A percentile compares a stretch with the other conserved stretches of the same genome.
These are phyloP conservation scores for Chiroxiphia lanceolata DNA, from an alignment of 2,797 vertebrate species.

Conservation along the genomic window DNA sequence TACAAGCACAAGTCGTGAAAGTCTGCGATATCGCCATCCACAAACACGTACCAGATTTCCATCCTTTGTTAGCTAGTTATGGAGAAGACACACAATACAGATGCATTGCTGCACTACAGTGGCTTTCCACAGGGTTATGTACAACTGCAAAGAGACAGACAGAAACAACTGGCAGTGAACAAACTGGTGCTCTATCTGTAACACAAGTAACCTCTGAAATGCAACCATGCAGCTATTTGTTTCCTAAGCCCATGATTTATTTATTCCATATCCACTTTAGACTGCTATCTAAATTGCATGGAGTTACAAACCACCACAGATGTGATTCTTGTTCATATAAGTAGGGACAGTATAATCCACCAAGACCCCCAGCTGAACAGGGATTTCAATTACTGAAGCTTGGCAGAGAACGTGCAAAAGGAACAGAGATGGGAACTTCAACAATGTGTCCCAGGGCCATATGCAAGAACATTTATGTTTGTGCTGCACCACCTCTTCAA, in stretches of 20 bases:
- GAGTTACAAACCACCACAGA: background rate
- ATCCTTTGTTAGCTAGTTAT: background rate
- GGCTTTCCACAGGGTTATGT: background rate
- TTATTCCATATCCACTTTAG: background rate
- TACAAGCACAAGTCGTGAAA: background rate
- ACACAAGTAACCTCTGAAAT: background rate
- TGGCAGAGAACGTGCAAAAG: background rate
- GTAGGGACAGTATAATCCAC: background rate
- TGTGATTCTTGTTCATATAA: background rate
- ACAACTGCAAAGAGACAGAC: background rate
- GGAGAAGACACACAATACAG: background rate
- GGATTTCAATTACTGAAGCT: background rate
- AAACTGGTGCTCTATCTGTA: background rate
- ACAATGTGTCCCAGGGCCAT: rapidly evolving
- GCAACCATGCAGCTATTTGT: background rate
- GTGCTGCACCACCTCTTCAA: background rate
- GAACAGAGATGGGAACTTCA: background rate
- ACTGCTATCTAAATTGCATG: background rate
- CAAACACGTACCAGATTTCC: no score
- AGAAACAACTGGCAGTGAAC: background rate
- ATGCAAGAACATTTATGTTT: rapidly evolving
- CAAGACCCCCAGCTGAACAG: background rate
- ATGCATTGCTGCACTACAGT: background rate
- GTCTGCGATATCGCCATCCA: background rate
- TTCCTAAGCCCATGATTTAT: background rate